Evolutionary conservation across 2,113 vertebrate genomes (phyloP).

Genomic region (Tetrao urogallus): DNA sequence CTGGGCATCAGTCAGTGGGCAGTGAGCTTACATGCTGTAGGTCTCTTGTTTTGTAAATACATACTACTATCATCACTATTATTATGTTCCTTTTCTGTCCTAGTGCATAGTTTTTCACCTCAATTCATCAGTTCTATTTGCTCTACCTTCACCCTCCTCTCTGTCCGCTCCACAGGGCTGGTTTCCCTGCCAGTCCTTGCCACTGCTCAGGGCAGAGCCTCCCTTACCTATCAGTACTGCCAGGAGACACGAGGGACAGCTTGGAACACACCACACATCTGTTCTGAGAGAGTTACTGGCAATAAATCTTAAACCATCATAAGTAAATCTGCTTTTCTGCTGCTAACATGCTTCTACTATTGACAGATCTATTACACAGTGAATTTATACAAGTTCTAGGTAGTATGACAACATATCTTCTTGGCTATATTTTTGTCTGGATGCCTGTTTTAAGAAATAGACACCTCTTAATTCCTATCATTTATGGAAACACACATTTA

Average conservation of each 20-base stretch:
- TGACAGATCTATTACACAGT: not conserved
- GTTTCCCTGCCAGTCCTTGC: no score
- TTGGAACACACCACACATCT: not conserved
- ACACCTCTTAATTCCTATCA: not conserved
- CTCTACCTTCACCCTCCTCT: not conserved
- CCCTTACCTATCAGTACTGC: no score
- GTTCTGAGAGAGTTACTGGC: not conserved
- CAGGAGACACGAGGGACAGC: not conserved
- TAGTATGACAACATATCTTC: fast-evolving
- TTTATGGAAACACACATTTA: not conserved
- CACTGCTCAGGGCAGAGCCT: not conserved
- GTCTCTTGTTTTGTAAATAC: not conserved
- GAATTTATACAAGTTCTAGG: not conserved
- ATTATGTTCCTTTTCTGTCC: not conserved
- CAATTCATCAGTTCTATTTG: not conserved
- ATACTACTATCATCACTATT: not conserved
- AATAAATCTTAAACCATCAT: not conserved
- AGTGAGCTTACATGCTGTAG: not conserved
- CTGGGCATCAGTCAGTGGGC: not conserved
- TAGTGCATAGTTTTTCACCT: not conserved
- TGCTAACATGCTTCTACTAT: not conserved
- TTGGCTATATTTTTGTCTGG: not conserved
- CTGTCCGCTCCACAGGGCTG: not conserved
- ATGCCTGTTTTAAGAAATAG: not conserved
- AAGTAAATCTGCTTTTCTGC: not conserved